Evolutionary conservation across 2,113 vertebrate genomes (phyloP), one percentile per base, ranked within the genome.

Genomic region (Eurypyga helias): DNA sequence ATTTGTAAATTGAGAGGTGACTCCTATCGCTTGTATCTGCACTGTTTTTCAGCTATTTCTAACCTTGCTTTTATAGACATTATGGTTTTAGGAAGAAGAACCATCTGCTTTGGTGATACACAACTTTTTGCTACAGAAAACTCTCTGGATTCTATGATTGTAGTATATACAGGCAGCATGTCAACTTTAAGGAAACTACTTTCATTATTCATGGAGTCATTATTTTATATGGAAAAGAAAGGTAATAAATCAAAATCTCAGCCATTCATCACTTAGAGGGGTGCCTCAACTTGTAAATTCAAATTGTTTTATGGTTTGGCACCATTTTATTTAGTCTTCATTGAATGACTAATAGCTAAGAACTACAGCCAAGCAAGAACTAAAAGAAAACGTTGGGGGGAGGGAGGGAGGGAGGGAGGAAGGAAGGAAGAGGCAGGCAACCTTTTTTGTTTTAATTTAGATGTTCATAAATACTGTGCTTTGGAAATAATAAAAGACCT

Each of bases 301-400:
- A 17, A 91, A 73, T 65, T 45, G 66, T 64, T 94, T 93, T 92
- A 93, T 67, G 54, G 38, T 55, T 85, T 94, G 70, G 75, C 90
- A 93, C 66, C 14, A 21, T 87, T 96, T 89, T 93, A 87, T 93
- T 94, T 94, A 82, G 25, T 82, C 61, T 82, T 82, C 84, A 45
- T 43, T 51, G 61, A 79, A 87, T 90, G 84, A 94, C n/a, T 38
- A 82, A 89, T 38, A 73, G 77, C 69, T 61, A 36, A 88, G 49
- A 64, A 90, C 31, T 87, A 11, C 58, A 95, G 64, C 60, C 49
- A 84, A 55, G 64, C 20, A 16, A 9, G 33, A 76, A 38, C 21
- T 24, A 51, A 83, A 88, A 41, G 7, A 64, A 76, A 89, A 36
- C 21, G 66, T 46, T 83, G 52, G 31, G 16, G 25, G 20, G 25